Evolutionary conservation across 2,797 vertebrate species (phyloP).

Genomic region (Morelia viridis): DNA sequence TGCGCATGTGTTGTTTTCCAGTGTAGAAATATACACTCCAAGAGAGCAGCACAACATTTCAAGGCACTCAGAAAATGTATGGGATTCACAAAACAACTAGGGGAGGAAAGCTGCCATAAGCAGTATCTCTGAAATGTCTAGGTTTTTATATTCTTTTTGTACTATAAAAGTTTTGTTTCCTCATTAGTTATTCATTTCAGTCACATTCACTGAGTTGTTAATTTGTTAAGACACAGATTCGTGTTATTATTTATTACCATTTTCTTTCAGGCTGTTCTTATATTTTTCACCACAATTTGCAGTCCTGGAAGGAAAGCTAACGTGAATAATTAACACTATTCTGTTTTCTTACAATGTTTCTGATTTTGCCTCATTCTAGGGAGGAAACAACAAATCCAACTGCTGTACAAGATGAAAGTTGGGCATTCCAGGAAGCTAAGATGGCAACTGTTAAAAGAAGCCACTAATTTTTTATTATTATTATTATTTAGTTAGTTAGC

Average conservation of each 20-base stretch:
- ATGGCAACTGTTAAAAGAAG: too few species aligned
- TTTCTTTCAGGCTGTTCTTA: background rate
- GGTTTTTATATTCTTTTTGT: background rate
- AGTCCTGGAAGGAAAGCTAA: background rate
- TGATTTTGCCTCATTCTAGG: background rate
- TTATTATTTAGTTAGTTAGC: too few species aligned
- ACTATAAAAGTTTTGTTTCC: background rate
- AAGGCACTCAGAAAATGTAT: background rate
- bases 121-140: background rate
- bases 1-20: conserved; percentile 62
- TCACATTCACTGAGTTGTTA: background rate
- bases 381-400: background rate
- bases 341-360: background rate
- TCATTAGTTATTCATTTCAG: background rate
- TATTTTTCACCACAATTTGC: background rate
- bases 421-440: background rate
- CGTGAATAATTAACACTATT: background rate
- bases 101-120: background rate
- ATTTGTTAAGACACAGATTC: background rate
- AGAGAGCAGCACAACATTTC: background rate
- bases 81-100: background rate
- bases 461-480: background rate
- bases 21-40: conserved; percentile 44
- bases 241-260: background rate
- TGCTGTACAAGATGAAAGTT: background rate